Evolutionary conservation across 1,140 invertebrate species (phyloP).

Genomic region (Thalassaphorura encarpata): DNA sequence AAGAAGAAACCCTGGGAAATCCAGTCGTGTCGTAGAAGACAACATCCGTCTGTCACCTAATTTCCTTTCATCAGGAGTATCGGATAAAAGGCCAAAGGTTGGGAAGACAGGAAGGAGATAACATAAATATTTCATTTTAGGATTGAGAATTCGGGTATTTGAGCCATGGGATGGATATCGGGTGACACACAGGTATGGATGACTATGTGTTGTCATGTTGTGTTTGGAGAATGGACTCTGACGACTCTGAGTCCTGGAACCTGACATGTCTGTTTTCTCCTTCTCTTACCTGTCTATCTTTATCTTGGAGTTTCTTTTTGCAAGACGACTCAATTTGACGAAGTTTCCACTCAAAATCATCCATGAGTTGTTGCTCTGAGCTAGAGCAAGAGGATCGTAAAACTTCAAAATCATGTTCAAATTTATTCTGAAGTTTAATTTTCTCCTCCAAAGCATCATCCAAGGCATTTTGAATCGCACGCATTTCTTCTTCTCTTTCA

Average conservation of each 20-base stretch:
- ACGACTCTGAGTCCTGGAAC: too few relatives aligned
- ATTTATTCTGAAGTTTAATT: conserved; percentile 43
- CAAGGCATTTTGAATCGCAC: conserved; percentile 46
- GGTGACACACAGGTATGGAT: too few relatives aligned
- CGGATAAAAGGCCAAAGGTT: too few relatives aligned
- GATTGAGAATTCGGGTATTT: too few relatives aligned
- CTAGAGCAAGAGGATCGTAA: conserved; percentile 46
- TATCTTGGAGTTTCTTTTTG: conserved; percentile 49
- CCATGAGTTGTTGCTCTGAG: conserved; percentile 51
- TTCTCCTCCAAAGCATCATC: conserved; percentile 49
- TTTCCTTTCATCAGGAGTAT: too few relatives aligned
- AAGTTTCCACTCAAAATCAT: conserved; percentile 59
- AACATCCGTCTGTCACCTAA: too few relatives aligned
- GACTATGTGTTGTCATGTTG: neutral
- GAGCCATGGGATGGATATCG: too few relatives aligned
- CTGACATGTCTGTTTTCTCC: too few relatives aligned
- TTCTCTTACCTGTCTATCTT: conserved; percentile 38
- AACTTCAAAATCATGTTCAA: conserved; percentile 52
- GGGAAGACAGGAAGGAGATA: too few relatives aligned
- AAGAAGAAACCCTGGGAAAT: too few relatives aligned
- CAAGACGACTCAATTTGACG: conserved; percentile 51
- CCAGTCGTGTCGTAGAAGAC: too few relatives aligned
- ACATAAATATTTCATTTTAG: too few relatives aligned
- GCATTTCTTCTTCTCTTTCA: conserved; percentile 42
- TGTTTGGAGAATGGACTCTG: neutral